phyloP scores from a whole-genome alignment of 1,140 invertebrate genomes.

The Drosophila sp. region DNA sequence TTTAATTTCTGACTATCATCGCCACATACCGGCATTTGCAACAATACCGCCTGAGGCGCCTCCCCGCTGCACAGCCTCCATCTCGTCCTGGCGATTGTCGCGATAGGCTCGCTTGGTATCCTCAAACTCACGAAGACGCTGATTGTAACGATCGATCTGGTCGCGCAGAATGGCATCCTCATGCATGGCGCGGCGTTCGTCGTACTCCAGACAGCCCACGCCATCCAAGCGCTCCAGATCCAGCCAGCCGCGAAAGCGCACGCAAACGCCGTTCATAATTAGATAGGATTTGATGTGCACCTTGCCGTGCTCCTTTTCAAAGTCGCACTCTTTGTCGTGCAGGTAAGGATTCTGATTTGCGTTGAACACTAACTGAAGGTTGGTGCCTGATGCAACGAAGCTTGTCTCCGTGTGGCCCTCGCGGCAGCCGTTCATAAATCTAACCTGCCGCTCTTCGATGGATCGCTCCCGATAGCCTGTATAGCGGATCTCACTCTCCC shows the following conservation, averaged over 20 bases:
- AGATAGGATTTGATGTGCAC: slow-evolving; percentile 96
- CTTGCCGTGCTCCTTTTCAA: slow-evolving; percentile 97
- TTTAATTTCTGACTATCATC: too few relatives aligned
- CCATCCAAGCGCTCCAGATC: slow-evolving; percentile 97
- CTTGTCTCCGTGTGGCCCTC: slow-evolving; percentile 97
- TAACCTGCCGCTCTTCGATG: slow-evolving; percentile 93
- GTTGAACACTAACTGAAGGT: slow-evolving; percentile 94
- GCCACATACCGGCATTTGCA: too few relatives aligned
- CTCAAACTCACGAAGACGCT: too few relatives aligned
- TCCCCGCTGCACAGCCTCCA: too few relatives aligned
- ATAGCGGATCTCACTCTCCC: slow-evolving; percentile 97
- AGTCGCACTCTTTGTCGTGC: slow-evolving; percentile 92
- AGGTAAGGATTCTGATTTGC: slow-evolving; percentile 88
- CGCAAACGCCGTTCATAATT: slow-evolving; percentile 99
- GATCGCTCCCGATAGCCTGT: slow-evolving; percentile 96
- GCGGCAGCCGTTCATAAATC: slow-evolving; percentile 95
- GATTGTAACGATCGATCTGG: too few relatives aligned
- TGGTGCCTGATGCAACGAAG: slow-evolving; percentile 96
- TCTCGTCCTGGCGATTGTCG: too few relatives aligned
- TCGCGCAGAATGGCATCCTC: too few relatives aligned
- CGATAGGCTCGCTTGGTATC: too few relatives aligned
- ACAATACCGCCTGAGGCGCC: too few relatives aligned
- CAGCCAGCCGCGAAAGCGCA: slow-evolving; percentile 97
- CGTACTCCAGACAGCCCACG: slow-evolving; percentile 95
- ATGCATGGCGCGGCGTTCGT: slow-evolving; percentile 85